Conservation (phyloP, 2,113 vertebrate genomes). For the Narcine bancroftii region DNA sequence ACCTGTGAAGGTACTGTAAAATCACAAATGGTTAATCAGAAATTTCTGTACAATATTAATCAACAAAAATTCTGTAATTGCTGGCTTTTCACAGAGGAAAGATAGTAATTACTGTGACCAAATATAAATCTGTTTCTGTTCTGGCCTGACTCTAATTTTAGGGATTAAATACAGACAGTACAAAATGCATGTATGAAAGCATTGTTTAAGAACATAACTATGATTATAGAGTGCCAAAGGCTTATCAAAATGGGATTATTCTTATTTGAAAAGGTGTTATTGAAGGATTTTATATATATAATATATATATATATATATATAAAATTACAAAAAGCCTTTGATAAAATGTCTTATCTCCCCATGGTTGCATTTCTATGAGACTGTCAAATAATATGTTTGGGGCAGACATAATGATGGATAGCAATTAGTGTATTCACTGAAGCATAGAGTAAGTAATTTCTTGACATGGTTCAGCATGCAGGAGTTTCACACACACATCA, state of each 20-base stretch:
- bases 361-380: neutral
- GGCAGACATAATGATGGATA: neutral
- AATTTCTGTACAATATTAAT: too few species aligned
- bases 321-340: neutral
- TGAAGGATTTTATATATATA: neutral
- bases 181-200: neutral
- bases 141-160: neutral
- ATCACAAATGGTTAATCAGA: too few species aligned
- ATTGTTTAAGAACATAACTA: neutral
- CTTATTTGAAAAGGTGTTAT: neutral
- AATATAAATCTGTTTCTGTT: neutral
- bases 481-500: neutral
- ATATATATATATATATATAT: neutral
- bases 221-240: neutral
- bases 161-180: neutral
- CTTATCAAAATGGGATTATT: neutral
- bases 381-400: neutral
- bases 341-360: neutral
- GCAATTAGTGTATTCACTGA: neutral
- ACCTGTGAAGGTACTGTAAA: too few species aligned
- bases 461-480: neutral
- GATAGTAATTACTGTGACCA: too few species aligned
- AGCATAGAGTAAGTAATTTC: neutral
- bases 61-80: too few species aligned
- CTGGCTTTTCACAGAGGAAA: too few species aligned